phyloP scores from a whole-genome alignment of 2,888 invertebrate genomes.

The Dorcus parallelipipedus region DNA sequence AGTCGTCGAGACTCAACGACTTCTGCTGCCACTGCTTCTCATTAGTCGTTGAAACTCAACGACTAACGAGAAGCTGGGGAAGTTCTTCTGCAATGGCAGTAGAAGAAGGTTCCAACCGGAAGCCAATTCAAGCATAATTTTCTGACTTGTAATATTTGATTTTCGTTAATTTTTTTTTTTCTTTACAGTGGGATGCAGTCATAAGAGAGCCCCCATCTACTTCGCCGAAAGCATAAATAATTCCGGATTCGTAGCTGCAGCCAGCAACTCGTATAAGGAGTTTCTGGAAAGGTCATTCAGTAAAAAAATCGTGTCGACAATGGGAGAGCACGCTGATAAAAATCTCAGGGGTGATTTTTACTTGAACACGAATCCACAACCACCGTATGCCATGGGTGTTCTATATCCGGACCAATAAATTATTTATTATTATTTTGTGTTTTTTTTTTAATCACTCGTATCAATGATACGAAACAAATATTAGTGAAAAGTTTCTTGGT shows the following conservation, averaged over 20 bases:
- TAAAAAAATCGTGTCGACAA: slow-evolving; percentile 4
- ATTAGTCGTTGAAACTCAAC: no score
- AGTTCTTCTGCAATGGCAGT: no score
- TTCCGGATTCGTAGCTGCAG: slow-evolving; percentile 12
- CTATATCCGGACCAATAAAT: neutral
- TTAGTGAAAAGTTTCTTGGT: no score
- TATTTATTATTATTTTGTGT: neutral
- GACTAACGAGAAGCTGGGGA: no score
- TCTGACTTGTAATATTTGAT: no score
- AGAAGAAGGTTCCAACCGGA: no score
- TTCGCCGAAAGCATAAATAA: slow-evolving; percentile 22
- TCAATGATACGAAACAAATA: no score
- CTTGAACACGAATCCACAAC: slow-evolving; percentile 10
- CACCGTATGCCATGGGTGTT: slow-evolving; percentile 11
- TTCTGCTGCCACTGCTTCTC: no score
- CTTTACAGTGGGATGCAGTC: slow-evolving; percentile 61
- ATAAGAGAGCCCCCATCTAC: slow-evolving; percentile 19
- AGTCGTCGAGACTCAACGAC: no score
- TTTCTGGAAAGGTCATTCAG: slow-evolving; percentile 1
- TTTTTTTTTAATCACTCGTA: no score
- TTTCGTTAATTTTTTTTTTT: slow-evolving; percentile 3
- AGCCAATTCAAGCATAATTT: no score
- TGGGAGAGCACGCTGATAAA: slow-evolving; percentile 16
- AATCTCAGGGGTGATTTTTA: slow-evolving; percentile 9
- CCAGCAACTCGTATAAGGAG: slow-evolving; percentile 7